phyloP scores from a whole-genome alignment of 2,888 invertebrate species.

The Ferdinandea cuprea region DNA sequence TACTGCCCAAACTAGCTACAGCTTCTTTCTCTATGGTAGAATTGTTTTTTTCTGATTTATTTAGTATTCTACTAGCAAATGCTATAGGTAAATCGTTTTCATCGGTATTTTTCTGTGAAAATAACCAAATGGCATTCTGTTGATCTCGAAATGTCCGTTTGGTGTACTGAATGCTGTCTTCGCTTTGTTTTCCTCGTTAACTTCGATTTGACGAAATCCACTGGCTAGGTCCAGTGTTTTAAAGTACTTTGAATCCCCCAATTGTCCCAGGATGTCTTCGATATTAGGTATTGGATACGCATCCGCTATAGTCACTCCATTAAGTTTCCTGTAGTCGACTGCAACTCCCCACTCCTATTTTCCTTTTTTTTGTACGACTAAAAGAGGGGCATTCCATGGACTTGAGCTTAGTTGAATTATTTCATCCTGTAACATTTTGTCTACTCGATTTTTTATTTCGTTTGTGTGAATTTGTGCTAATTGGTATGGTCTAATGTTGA shows the following conservation, averaged over 20 bases:
- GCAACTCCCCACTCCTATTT: constrained; percentile 20
- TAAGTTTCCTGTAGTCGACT: constrained; percentile 15
- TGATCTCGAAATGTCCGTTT: constrained; percentile 21
- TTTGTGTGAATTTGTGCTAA: background rate
- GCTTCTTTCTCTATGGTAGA: constrained; percentile 76
- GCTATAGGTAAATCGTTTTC: background rate
- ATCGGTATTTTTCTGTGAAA: background rate
- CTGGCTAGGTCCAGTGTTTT: constrained; percentile 48
- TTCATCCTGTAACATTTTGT: background rate
- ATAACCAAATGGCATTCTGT: constrained; percentile 28
- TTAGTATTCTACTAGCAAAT: constrained; percentile 55
- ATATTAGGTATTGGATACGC: constrained; percentile 34
- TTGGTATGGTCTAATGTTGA: background rate
- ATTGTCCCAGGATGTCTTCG: constrained; percentile 54
- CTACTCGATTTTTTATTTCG: background rate
- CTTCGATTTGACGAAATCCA: constrained; percentile 66
- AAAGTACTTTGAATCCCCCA: constrained; percentile 49
- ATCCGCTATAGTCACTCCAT: constrained; percentile 18
- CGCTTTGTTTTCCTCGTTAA: constrained; percentile 28
- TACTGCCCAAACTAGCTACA: constrained; percentile 62
- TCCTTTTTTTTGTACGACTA: constrained; percentile 1
- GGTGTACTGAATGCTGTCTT: constrained; percentile 57
- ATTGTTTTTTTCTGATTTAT: constrained; percentile 75
- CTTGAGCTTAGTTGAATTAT: background rate
- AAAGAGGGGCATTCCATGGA: background rate